Percentiles rank a stretch among this genome's conserved stretches.
phyloP scores from a whole-genome alignment of 2,797 vertebrate species.

The Cebuella pygmaea region DNA sequence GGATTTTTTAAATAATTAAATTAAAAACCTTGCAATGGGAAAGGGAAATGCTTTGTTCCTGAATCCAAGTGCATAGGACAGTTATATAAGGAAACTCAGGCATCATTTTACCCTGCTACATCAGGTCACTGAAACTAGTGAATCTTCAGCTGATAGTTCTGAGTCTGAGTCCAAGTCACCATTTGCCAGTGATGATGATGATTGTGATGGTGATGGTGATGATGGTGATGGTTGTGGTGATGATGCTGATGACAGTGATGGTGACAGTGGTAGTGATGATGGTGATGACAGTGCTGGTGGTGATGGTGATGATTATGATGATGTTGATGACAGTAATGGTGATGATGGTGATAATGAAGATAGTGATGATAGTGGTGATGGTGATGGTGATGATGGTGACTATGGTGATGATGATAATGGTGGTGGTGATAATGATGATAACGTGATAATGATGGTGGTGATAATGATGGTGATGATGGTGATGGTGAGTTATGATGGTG shows the following conservation, averaged over 20 bases:
- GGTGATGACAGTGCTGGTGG: fast-evolving
- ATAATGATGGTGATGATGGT: fast-evolving
- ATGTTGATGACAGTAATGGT: fast-evolving
- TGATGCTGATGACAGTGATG: fast-evolving
- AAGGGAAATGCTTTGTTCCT: background rate
- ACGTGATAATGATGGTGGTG: background rate
- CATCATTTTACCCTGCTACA: background rate
- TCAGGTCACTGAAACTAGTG: background rate
- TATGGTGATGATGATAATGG: fast-evolving
- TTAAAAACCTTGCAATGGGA: background rate
- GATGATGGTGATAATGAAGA: fast-evolving
- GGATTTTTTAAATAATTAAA: background rate
- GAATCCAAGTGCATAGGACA: background rate
- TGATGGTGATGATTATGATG: fast-evolving
- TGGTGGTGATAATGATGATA: fast-evolving
- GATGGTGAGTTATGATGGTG: fast-evolving
- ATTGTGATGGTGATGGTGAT: background rate
- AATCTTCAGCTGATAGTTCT: background rate
- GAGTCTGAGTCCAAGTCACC: background rate
- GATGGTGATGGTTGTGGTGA: fast-evolving
- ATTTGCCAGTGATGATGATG: background rate
- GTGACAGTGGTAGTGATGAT: fast-evolving
- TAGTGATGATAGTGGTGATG: background rate
- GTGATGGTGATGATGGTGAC: fast-evolving
- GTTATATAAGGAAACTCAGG: background rate